phyloP scores from a whole-genome alignment of 2,113 vertebrate genomes.

The Heptranchias perlo region DNA sequence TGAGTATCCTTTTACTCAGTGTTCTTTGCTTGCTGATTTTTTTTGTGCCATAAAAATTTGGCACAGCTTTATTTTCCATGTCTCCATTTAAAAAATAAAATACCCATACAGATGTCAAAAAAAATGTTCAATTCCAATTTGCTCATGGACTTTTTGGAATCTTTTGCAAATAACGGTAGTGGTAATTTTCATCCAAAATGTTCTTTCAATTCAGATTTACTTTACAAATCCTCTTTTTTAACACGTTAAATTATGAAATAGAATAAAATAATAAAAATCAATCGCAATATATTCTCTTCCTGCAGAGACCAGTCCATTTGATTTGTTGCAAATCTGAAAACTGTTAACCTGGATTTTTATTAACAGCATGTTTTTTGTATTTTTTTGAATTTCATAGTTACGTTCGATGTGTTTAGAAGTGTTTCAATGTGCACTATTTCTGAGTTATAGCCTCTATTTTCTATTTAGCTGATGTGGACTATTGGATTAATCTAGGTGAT shows the following conservation, averaged over 20 bases:
- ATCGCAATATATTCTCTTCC: background rate
- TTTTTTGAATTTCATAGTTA: background rate
- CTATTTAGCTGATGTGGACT: background rate
- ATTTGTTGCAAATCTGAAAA: background rate
- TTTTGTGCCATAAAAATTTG: background rate
- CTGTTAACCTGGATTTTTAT: background rate
- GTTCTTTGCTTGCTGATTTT: background rate
- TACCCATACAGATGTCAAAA: too few species aligned
- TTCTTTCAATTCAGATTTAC: background rate
- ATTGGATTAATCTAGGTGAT: conserved; percentile 30
- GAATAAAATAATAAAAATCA: background rate
- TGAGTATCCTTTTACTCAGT: background rate
- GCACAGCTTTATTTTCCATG: background rate
- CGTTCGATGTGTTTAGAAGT: background rate
- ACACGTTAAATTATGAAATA: background rate
- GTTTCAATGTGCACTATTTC: background rate
- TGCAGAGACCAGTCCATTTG: background rate
- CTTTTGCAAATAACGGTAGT: background rate
- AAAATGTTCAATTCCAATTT: background rate
- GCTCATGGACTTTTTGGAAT: background rate
- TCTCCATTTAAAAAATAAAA: background rate
- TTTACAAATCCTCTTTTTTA: background rate
- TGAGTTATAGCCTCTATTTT: background rate
- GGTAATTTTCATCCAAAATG: background rate
- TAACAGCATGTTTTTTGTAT: background rate